Conservation (phyloP, 2,888 invertebrate genomes). For the Caenorhabditis panamensis region DNA sequence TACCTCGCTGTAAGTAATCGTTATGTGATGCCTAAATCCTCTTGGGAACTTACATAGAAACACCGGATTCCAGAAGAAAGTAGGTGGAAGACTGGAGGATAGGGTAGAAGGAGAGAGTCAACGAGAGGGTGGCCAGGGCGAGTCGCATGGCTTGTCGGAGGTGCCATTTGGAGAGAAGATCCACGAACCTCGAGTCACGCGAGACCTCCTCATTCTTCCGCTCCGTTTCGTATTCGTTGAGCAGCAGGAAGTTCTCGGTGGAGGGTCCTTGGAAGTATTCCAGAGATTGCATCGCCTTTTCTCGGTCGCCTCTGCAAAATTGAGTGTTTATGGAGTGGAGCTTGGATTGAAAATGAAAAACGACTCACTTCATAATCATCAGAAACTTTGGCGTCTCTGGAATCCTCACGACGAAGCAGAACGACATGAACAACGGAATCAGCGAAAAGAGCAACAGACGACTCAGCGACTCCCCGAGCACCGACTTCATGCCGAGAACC, state of each 20-base stretch:
- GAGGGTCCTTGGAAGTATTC: constrained; percentile 74
- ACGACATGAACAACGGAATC: constrained; percentile 68
- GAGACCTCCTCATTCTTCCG: constrained; percentile 44
- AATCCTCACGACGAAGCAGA: constrained; percentile 71
- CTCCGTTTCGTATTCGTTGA: constrained; percentile 71
- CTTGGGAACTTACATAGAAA: constrained; percentile 42
- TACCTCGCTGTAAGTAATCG: constrained; percentile 66
- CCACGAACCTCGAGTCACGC: constrained; percentile 44
- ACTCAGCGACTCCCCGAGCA: constrained; percentile 72
- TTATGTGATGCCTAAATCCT: no score
- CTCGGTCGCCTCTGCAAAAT: neutral
- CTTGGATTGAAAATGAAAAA: no score
- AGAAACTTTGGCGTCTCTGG: constrained; percentile 78
- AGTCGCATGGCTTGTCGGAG: constrained; percentile 75
- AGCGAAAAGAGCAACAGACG: constrained; percentile 72
- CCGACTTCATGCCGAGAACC: constrained; percentile 75
- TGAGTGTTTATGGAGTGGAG: neutral
- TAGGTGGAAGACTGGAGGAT: constrained; percentile 76
- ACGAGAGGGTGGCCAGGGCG: constrained; percentile 70
- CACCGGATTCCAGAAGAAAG: constrained; percentile 70
- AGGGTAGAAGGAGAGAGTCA: constrained; percentile 77
- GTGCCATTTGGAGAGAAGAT: constrained; percentile 75
- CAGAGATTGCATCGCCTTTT: constrained; percentile 69
- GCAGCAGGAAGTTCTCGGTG: constrained; percentile 58
- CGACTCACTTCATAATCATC: constrained; percentile 70